A percentile compares a stretch with the other conserved stretches of the same genome.
phyloP scores from a whole-genome alignment of 2,888 invertebrate genomes.

The Nomada hirtipes region DNA sequence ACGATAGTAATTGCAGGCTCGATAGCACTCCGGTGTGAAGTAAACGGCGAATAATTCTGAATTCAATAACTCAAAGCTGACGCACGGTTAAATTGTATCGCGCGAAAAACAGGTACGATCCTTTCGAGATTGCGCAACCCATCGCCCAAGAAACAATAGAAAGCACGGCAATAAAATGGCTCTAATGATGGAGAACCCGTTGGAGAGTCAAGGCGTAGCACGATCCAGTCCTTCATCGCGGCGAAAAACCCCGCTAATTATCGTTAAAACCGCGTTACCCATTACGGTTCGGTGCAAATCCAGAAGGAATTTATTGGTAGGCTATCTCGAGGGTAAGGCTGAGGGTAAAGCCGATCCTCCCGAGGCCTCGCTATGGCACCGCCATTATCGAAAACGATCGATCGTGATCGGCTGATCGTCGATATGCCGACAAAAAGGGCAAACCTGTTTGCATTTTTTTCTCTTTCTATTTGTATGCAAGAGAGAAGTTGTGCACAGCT shows the following conservation, averaged over 20 bases:
- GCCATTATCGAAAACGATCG: slow-evolving; percentile 64
- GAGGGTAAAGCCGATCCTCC: slow-evolving; percentile 34
- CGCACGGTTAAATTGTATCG: slow-evolving; percentile 55
- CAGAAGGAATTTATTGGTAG: slow-evolving; percentile 53
- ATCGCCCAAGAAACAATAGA: slow-evolving; percentile 58
- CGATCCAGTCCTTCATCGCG: slow-evolving; percentile 48
- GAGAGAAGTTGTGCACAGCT: not conserved
- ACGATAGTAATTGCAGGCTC: slow-evolving; percentile 22
- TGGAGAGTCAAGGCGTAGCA: slow-evolving; percentile 30
- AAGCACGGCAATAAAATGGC: slow-evolving; percentile 43
- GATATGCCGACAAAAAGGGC: slow-evolving; percentile 47
- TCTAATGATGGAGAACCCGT: slow-evolving; percentile 42
- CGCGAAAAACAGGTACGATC: slow-evolving; percentile 44
- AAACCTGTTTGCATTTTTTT: slow-evolving; percentile 38
- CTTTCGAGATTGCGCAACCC: slow-evolving; percentile 55
- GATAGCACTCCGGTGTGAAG: not conserved
- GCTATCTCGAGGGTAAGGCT: slow-evolving; percentile 42
- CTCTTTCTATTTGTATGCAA: slow-evolving; percentile 16
- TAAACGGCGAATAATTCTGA: slow-evolving; percentile 38
- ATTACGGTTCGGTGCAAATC: slow-evolving; percentile 28
- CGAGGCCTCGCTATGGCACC: slow-evolving; percentile 27
- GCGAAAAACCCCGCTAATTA: slow-evolving; percentile 64
- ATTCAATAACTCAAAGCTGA: slow-evolving; percentile 57
- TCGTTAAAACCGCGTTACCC: slow-evolving; percentile 52
- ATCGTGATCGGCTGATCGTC: slow-evolving; percentile 64